phyloP scores from a whole-genome alignment of 2,113 vertebrate species.

The Muntiacus muntjak region DNA sequence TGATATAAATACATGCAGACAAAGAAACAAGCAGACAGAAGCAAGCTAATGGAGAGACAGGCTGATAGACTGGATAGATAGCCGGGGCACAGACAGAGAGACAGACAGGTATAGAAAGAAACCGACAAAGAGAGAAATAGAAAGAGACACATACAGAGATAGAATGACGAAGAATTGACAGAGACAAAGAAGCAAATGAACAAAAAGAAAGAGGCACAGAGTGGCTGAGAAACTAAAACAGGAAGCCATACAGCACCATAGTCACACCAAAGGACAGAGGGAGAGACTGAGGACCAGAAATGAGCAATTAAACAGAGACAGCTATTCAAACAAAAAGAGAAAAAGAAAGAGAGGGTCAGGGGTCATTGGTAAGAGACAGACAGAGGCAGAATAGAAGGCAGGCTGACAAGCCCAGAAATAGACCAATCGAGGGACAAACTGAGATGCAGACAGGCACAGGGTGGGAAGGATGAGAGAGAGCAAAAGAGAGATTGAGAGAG shows the following conservation, averaged over 20 bases:
- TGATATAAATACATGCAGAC: background rate
- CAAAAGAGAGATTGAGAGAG: background rate
- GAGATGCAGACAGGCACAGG: background rate
- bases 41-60: background rate
- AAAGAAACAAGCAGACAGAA: background rate
- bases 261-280: background rate
- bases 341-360: background rate
- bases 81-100: background rate
- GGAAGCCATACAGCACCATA: background rate
- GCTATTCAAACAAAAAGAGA: background rate
- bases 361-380: background rate
- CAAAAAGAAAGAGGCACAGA: background rate
- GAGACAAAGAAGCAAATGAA: background rate
- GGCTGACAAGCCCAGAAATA: background rate
- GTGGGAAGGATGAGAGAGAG: background rate
- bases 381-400: background rate
- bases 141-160: background rate
- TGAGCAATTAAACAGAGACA: background rate
- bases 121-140: background rate
- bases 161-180: background rate
- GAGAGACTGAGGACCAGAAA: background rate
- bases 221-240: background rate
- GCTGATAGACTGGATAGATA: background rate
- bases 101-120: background rate
- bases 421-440: background rate